A percentile compares a stretch with the other conserved stretches of the same genome.
These are phyloP conservation scores for Casuarius casuarius DNA, from an alignment of 2,113 vertebrate species.

Conservation along the genomic window DNA sequence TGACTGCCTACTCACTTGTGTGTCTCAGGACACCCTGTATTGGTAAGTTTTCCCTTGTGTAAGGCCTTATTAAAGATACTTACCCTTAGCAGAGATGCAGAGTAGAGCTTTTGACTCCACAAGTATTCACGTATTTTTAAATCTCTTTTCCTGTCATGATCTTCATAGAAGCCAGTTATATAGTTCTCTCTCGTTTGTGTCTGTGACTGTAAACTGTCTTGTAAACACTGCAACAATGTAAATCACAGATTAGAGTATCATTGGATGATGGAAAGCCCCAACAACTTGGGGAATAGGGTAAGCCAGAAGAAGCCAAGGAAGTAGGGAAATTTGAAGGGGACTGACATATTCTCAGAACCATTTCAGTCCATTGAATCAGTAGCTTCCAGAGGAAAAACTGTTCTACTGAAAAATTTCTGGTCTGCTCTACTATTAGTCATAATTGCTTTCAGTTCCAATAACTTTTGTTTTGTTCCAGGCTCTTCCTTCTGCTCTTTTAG, in stretches of 20 bases:
- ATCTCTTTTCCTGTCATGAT: background rate
- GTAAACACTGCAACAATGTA: background rate
- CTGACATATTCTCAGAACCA: background rate
- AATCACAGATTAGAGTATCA: background rate
- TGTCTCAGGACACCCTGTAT: background rate
- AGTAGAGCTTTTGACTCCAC: background rate
- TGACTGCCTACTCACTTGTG: background rate
- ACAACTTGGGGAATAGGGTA: background rate
- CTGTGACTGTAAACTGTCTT: background rate
- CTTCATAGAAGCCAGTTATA: background rate
- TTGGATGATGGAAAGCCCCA: background rate
- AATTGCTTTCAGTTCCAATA: background rate
- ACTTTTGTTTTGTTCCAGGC: background rate
- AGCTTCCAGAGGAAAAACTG: conserved; percentile 23
- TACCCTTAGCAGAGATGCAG: background rate
- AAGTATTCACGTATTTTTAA: background rate
- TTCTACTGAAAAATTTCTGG: conserved; percentile 48
- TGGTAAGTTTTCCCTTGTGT: background rate
- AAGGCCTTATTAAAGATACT: background rate
- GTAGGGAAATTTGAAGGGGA: background rate
- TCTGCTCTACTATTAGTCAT: background rate
- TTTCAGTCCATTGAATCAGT: background rate
- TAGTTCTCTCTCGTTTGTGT: background rate
- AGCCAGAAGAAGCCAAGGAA: background rate
- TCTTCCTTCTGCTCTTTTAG: background rate